Evolutionary conservation across 2,113 vertebrate genomes (phyloP), one percentile per base, ranked within the genome.

Genomic region (Sinosuthora webbiana): DNA sequence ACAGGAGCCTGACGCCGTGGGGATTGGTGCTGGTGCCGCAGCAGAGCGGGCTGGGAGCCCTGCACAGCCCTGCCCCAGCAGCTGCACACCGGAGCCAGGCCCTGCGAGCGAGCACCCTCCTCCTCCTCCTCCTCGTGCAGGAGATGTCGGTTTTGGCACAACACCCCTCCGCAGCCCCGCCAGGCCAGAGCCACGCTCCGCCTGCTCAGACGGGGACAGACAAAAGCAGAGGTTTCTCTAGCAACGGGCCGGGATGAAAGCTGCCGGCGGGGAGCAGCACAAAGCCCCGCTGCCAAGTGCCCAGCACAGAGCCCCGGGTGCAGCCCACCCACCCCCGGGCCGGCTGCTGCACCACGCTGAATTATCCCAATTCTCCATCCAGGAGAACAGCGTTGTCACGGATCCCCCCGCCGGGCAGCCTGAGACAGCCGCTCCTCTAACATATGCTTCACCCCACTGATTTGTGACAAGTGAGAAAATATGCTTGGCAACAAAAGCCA

Each of bases 221-320:
- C 96, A 97, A 97, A 96, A 86, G 96, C 65, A 4, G 77, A 56
- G 87, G 96, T 96, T 96, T 95, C 97, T 97, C 83, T 89, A 50
- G 96, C 94, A 96, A 97, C 74, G 0, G 39, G 52, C 82, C 15
- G 56, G 41, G 74, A 67, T 69, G 71, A 87, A 63, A 93, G 75
- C 90, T 27, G 73, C 28, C 3, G 0, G 20, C 7, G 0, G 64
- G 35, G 35, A 62, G 60, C 37, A 7, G 88, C 53, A 64, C 39
- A n/a, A 3, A 67, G 62, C 28, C 79, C n/a, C 1, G 18, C 49
- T 35, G 55, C 76, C 11, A 0, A 28, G 22, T 0, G 15, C 13
- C 28, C 8, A 16, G 45, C 53, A 9, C 18, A 0, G 13, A 27
- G 35, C 39, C 19, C 8, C 0, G 6, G 55, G 44, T 1, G 18